Conservation (phyloP, 2,113 vertebrate species). For the Leucopsar rothschildi region DNA sequence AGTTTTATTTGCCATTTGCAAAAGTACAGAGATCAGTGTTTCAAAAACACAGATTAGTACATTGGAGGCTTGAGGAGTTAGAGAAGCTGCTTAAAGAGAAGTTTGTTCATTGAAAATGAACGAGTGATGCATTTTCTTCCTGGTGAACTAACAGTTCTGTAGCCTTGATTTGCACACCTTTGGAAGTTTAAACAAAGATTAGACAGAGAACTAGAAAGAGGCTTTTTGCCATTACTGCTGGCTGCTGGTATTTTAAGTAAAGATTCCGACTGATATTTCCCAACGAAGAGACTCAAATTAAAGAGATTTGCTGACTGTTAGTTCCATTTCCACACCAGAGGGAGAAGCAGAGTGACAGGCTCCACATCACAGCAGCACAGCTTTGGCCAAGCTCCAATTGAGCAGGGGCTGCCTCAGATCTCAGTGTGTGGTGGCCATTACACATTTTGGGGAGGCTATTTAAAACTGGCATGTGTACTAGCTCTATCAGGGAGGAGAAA, state of each 20-base stretch:
- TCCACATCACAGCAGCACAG: slow-evolving; percentile 65
- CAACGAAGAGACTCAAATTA: slow-evolving; percentile 52
- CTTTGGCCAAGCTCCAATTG: slow-evolving; percentile 70
- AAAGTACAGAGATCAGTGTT: background rate
- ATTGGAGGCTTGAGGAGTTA: background rate
- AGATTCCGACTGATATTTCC: background rate
- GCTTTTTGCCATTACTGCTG: background rate
- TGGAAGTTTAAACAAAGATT: slow-evolving; percentile 37
- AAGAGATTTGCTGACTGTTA: slow-evolving; percentile 65
- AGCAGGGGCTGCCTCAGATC: slow-evolving; percentile 69
- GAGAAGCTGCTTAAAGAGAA: background rate
- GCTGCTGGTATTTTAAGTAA: slow-evolving; percentile 5
- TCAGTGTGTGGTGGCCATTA: slow-evolving; percentile 71
- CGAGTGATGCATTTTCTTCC: background rate
- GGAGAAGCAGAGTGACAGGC: slow-evolving; percentile 55
- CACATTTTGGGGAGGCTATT: slow-evolving; percentile 65
- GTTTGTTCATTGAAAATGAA: background rate
- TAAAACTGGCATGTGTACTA: slow-evolving; percentile 72
- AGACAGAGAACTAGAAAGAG: background rate
- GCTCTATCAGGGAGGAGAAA: slow-evolving; percentile 69
- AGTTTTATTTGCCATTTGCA: background rate
- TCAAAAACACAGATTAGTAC: background rate
- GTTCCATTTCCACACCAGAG: slow-evolving; percentile 70
- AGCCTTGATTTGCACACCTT: background rate
- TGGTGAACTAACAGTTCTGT: background rate